Conservation (phyloP, 2,797 vertebrate genomes). For the Enteromius radiatus region DNA sequence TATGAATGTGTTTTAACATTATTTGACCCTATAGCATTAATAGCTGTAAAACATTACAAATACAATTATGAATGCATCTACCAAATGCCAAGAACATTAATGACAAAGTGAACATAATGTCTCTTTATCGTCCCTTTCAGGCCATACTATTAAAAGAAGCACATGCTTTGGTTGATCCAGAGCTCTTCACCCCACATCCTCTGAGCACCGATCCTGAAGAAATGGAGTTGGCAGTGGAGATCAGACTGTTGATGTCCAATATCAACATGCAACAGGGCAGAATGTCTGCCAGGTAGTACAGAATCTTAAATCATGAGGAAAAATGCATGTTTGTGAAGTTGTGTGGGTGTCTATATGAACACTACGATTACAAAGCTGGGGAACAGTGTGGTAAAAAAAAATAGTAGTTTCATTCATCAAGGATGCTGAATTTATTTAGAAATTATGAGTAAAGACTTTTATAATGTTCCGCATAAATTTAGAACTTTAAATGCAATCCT, state of each 20-base stretch:
- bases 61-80: slow-evolving; percentile 5
- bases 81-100: slow-evolving; percentile 19
- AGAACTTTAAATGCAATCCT: background rate
- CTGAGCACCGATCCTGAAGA: slow-evolving; percentile 69
- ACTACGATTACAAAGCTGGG: background rate
- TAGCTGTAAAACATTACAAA: background rate
- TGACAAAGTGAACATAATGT: slow-evolving; percentile 6
- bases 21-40: background rate
- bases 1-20: background rate
- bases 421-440: background rate
- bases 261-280: slow-evolving; percentile 83
- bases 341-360: background rate
- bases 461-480: background rate
- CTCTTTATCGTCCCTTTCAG: slow-evolving; percentile 70
- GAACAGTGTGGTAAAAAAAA: background rate
- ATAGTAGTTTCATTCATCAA: background rate
- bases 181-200: slow-evolving; percentile 66
- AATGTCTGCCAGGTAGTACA: slow-evolving; percentile 81
- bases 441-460: background rate
- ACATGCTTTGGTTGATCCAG: slow-evolving; percentile 70
- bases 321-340: background rate
- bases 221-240: slow-evolving; percentile 80
- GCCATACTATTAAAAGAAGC: slow-evolving; percentile 81
- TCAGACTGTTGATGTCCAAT: slow-evolving; percentile 81
- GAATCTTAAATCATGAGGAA: slow-evolving; percentile 8